Evolutionary conservation across 2,113 vertebrate genomes (phyloP).

Genomic region (Gavia stellata): DNA sequence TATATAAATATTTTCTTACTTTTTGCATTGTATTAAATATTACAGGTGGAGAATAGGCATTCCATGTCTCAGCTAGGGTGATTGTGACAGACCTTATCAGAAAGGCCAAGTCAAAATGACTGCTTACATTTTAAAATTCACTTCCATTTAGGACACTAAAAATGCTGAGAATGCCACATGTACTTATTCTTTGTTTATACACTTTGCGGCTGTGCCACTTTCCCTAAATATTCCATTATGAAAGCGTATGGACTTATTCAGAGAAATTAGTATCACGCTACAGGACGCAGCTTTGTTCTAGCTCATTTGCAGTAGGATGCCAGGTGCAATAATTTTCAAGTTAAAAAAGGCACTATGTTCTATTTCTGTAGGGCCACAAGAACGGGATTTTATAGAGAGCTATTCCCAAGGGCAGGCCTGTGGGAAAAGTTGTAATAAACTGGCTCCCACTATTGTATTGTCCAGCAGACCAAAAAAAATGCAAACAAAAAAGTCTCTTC

Average conservation of each 20-base stretch:
- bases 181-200: background rate
- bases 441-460: constrained; percentile 74
- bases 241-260: background rate
- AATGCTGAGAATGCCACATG: background rate
- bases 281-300: constrained; percentile 27
- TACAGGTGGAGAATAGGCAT: background rate
- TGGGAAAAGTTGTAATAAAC: constrained; percentile 63
- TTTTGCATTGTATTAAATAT: constrained; percentile 29
- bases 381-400: constrained; percentile 29
- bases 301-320: background rate
- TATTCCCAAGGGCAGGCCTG: constrained; percentile 58
- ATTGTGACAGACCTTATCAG: background rate
- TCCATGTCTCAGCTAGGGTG: background rate
- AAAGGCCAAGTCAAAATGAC: background rate
- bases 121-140: background rate
- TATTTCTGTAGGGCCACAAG: constrained; percentile 51
- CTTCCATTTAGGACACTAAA: background rate
- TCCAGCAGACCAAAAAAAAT: constrained; percentile 36
- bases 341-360: constrained; percentile 40
- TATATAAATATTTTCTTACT: constrained; percentile 34
- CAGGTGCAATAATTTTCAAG: constrained; percentile 14
- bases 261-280: background rate
- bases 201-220: background rate
- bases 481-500: constrained; percentile 56
- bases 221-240: background rate